phyloP scores from a whole-genome alignment of 2,797 vertebrate species.

The Phrynocephalus vlangalii region DNA sequence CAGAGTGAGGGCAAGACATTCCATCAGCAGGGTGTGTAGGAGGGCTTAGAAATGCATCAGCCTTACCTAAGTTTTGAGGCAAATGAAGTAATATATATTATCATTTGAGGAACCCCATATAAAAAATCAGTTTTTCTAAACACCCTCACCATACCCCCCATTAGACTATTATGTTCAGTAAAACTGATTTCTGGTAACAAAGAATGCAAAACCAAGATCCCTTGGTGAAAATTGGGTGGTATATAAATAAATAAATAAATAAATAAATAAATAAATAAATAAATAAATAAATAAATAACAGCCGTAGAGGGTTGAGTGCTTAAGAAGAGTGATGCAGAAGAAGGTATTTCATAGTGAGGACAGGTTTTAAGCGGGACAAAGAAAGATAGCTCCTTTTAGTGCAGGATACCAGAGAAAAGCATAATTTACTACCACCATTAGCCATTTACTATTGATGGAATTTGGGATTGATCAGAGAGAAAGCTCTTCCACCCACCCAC shows the following conservation, averaged over 20 bases:
- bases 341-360: not conserved
- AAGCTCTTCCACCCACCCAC: conserved; percentile 31
- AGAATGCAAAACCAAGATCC: not conserved
- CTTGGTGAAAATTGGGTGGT: too few relatives aligned
- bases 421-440: conserved; percentile 21
- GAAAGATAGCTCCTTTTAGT: not conserved
- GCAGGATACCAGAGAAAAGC: conserved; percentile 12
- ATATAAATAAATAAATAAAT: too few relatives aligned
- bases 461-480: conserved; percentile 59
- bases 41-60: not conserved
- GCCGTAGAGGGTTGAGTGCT: too few relatives aligned
- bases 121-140: too few relatives aligned
- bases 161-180: not conserved
- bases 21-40: too few relatives aligned
- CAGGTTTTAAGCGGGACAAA: not conserved
- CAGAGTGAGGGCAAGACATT: not conserved
- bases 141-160: not conserved
- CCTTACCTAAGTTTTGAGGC: not conserved
- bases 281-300: too few relatives aligned
- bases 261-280: too few relatives aligned
- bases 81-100: not conserved
- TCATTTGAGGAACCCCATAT: not conserved
- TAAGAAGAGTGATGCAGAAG: not conserved
- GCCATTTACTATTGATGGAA: conserved; percentile 41
- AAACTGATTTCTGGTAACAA: not conserved